These are phyloP conservation scores for Subacronicta megacephala DNA, from an alignment of 2,888 invertebrate genomes.

Conservation along the genomic window DNA sequence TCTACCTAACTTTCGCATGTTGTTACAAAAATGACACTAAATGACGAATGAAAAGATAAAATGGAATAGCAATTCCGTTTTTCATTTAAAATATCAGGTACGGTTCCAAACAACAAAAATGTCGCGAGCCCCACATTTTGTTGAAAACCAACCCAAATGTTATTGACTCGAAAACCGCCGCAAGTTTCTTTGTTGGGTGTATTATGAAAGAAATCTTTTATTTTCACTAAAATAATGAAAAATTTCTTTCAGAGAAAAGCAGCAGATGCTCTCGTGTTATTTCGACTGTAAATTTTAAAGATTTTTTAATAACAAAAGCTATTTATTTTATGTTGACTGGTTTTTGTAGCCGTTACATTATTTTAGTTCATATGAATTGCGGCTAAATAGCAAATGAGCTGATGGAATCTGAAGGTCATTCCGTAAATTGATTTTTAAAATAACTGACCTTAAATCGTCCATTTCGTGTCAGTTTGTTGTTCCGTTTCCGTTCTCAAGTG, in stretches of 20 bases:
- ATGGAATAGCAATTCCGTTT: not conserved
- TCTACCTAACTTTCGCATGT: too few relatives aligned
- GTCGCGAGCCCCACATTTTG: constrained; percentile 31
- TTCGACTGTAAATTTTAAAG: constrained; percentile 43
- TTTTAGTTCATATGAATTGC: not conserved
- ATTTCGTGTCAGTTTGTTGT: too few relatives aligned
- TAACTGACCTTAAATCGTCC: too few relatives aligned
- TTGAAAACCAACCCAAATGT: constrained; percentile 44
- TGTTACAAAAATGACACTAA: too few relatives aligned
- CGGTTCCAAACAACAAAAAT: constrained; percentile 38
- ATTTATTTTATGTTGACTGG: constrained; percentile 30
- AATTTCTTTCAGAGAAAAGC: constrained; percentile 26
- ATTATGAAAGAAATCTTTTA: constrained; percentile 53
- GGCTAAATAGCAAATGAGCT: too few relatives aligned
- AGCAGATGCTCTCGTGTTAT: constrained; percentile 39
- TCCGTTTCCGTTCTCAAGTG: too few relatives aligned
- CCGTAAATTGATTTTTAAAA: too few relatives aligned
- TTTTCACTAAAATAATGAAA: constrained; percentile 59
- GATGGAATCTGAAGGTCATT: too few relatives aligned
- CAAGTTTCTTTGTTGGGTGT: constrained; percentile 50
- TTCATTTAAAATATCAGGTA: constrained; percentile 43
- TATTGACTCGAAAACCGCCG: constrained; percentile 49
- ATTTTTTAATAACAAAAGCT: constrained; percentile 50
- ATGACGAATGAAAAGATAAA: not conserved
- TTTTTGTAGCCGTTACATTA: not conserved